Evolutionary conservation across 2,113 vertebrate genomes (phyloP).

Genomic region (Elephas maximus): DNA sequence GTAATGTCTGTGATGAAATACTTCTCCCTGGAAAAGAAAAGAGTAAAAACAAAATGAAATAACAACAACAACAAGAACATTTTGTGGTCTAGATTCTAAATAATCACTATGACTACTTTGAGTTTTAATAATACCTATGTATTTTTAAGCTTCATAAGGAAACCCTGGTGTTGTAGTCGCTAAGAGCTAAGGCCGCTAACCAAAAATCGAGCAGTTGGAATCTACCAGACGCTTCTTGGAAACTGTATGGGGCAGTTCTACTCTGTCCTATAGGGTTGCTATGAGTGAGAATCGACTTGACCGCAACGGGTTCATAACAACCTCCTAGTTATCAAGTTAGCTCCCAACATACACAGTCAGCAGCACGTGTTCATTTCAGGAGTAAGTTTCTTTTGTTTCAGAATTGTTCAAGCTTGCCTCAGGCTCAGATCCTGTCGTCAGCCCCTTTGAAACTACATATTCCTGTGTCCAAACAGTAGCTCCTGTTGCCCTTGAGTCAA

Average conservation of each 20-base stretch:
- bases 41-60: not conserved
- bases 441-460: not conserved
- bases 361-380: accelerated
- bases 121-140: not conserved
- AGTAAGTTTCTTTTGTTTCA: not conserved
- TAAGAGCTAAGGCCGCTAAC: no score
- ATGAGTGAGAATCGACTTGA: no score
- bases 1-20: not conserved
- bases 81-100: not conserved
- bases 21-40: not conserved
- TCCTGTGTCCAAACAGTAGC: not conserved
- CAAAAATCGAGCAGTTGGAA: no score
- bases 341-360: no score
- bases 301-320: no score
- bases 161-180: no score
- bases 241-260: no score
- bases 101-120: not conserved
- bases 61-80: not conserved
- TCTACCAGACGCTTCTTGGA: no score
- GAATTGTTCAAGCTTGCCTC: not conserved
- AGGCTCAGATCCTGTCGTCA: not conserved
- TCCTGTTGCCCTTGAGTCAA: no score
- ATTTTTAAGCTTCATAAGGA: not conserved
- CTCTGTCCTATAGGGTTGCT: no score
- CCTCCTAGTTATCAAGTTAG: no score